Conservation (phyloP, 2,888 invertebrate species). For the Orchesellides sinensis region DNA sequence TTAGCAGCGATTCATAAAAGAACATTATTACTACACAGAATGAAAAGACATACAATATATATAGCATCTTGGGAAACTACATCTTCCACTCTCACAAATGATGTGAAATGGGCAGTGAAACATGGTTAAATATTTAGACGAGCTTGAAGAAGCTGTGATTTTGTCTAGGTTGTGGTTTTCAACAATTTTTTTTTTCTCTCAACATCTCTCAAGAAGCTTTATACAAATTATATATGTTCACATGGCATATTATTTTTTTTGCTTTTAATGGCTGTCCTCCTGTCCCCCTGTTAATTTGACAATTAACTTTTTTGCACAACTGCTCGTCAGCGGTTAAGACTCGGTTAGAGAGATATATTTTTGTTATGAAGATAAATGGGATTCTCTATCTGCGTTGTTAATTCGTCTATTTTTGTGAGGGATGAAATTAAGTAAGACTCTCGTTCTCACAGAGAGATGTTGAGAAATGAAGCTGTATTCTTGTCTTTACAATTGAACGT, state of each 20-base stretch:
- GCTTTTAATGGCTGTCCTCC: constrained; percentile 33
- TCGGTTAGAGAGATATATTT: constrained; percentile 2
- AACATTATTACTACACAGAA: neutral
- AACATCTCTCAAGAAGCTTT: neutral
- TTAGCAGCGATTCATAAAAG: neutral
- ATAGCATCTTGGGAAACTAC: neutral
- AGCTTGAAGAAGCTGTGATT: neutral
- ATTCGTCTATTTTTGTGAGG: constrained; percentile 48
- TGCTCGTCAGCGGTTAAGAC: neutral
- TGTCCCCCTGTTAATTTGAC: constrained; percentile 52
- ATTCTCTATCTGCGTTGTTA: constrained; percentile 36
- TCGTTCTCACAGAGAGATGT: neutral
- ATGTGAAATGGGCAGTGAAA: constrained; percentile 19
- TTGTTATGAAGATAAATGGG: constrained; percentile 58
- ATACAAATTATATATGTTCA: no score
- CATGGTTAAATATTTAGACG: neutral
- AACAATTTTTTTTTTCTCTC: constrained; percentile 50
- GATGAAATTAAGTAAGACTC: constrained; percentile 26
- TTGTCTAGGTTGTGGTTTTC: constrained; percentile 59
- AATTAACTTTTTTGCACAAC: constrained; percentile 54
- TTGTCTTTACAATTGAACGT: constrained; percentile 41
- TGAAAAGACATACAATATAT: neutral
- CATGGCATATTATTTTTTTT: no score
- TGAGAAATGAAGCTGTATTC: constrained; percentile 39
- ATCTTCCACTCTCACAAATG: constrained; percentile 2